Evolutionary conservation across 2,113 vertebrate genomes (phyloP).

Genomic region (Trinectes maculatus): DNA sequence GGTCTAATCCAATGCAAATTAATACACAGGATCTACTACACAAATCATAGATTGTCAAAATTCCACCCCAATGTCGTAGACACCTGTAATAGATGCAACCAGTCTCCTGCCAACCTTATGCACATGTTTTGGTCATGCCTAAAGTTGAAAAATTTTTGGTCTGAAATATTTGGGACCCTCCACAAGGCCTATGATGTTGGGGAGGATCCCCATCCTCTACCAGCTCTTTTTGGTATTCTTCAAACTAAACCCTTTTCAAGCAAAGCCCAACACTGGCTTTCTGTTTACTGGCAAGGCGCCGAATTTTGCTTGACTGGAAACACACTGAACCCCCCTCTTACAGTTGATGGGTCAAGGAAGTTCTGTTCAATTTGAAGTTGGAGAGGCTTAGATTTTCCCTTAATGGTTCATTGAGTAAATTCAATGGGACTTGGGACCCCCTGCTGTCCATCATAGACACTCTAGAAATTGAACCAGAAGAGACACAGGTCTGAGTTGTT

Average conservation of each 20-base stretch:
- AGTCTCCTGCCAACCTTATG: not conserved
- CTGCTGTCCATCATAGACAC: no score
- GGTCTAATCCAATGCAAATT: not conserved
- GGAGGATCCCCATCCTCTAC: no score
- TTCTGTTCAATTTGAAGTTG: no score
- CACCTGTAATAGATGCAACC: not conserved
- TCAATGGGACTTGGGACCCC: no score
- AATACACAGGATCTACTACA: not conserved
- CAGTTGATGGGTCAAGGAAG: not conserved
- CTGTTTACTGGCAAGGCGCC: not conserved
- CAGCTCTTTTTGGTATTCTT: no score
- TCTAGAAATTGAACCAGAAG: no score
- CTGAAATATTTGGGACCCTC: not conserved
- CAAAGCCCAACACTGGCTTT: not conserved
- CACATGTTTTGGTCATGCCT: not conserved
- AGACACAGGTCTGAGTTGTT: no score
- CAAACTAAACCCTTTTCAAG: no score
- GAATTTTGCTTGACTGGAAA: not conserved
- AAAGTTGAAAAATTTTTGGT: not conserved
- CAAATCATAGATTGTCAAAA: not conserved
- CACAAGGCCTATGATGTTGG: no score
- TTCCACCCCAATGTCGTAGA: not conserved
- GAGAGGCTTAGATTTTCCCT: no score
- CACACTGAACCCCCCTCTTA: not conserved
- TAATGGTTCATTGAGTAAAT: no score